A percentile compares a stretch with the other conserved stretches of the same genome.
Conservation (phyloP, 2,888 invertebrate species). For the Spodoptera exigua region DNA sequence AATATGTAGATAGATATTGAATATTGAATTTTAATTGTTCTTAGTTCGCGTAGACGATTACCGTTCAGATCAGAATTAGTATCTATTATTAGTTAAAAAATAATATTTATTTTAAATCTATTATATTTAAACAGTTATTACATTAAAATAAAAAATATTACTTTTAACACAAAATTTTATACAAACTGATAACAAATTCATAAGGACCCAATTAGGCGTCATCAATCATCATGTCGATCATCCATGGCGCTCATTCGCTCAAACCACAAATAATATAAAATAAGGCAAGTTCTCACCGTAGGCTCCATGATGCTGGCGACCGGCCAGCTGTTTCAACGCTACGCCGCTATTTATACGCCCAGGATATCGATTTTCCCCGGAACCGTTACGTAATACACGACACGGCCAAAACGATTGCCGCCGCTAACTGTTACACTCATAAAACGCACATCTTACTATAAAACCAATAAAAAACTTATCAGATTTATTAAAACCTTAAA, state of each 20-base stretch:
- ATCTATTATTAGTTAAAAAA: too few species aligned
- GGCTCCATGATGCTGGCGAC: conserved; percentile 82
- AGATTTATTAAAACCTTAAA: conserved; percentile 29
- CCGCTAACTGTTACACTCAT: conserved; percentile 74
- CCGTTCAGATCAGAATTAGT: too few species aligned
- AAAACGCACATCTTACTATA: conserved; percentile 66
- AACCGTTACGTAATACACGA: conserved; percentile 85
- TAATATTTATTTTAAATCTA: too few species aligned
- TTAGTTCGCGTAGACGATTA: too few species aligned
- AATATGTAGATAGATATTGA: too few species aligned
- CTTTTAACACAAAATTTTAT: not conserved
- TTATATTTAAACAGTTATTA: too few species aligned
- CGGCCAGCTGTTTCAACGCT: conserved; percentile 86
- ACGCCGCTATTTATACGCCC: conserved; percentile 85
- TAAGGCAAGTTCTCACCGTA: conserved; percentile 72
- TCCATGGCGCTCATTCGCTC: conserved; percentile 15
- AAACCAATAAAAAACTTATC: conserved; percentile 56
- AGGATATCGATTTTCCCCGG: conserved; percentile 86
- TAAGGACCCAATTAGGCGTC: conserved; percentile 3
- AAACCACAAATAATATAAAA: conserved; percentile 42
- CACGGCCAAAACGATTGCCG: conserved; percentile 74
- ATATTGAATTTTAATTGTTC: too few species aligned
- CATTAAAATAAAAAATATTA: not conserved
- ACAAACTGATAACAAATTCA: not conserved
- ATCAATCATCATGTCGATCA: conserved; percentile 24